Evolutionary conservation across 1,140 invertebrate genomes (phyloP), one percentile per base, ranked within the genome.

Genomic region (Leptopilina clavipes): DNA sequence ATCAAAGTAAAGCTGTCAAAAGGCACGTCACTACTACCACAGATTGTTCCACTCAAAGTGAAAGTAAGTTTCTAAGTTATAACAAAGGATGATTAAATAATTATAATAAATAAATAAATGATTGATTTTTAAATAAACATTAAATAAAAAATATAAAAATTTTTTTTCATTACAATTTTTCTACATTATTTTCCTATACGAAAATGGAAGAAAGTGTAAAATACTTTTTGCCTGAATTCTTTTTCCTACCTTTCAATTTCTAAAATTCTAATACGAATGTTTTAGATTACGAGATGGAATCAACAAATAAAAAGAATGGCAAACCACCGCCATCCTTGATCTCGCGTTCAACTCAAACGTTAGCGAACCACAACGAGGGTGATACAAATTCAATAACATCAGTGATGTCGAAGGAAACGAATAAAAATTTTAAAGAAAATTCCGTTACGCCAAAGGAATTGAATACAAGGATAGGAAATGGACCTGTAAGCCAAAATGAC

Each of bases 1-100:
- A 93, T 77, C 92, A 93, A 79, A 93, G 94, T 85, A 92, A 93
- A 86, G 92, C 93, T 80, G 90, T 93, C 44, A 91, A 93, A 73
- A 93, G 92, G 83, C 92, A 93, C 82, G 91, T 93, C 19, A 81
- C 80, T 75, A 81, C 82, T 3, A 89, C 86, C 7, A 88, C 82
- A n/a, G 88, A 90, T 52, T 87, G 85, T 56, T 90, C 87, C 1
- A 90, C 88, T 37, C 88, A 90, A 75, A 90, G 88, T 75, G 88
- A 90, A 82, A 85, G 88, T 90, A 78, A 89, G 84, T 83, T 79
- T n/a, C 1, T 10, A 12, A 17, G 17, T 52, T 31, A 31, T 31
- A 31, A 31, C 25, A 31, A 31, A 31, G n/a, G n/a, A n/a, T n/a
- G n/a, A n/a, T n/a, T n/a, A n/a, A n/a, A n/a, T n/a, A n/a, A n/a